A percentile compares a stretch with the other conserved stretches of the same genome.
Evolutionary conservation across 1,140 invertebrate species (phyloP).

Genomic region (Drosophila sucinea): DNA sequence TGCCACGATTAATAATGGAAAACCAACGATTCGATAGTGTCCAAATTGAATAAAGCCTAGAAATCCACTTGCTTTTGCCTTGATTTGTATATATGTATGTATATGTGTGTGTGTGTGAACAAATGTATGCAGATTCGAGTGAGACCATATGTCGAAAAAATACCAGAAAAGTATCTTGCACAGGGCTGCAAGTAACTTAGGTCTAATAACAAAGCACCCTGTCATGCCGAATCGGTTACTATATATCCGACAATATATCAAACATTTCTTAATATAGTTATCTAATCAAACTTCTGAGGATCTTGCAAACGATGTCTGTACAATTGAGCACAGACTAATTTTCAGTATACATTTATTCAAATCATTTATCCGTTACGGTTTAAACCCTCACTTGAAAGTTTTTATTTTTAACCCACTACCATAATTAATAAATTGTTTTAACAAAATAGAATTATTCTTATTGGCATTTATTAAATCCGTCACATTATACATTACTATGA

Average conservation of each 20-base stretch:
- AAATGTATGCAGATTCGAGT: slow-evolving; percentile 4
- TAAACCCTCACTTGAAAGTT: too few relatives aligned
- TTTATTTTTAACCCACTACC: too few relatives aligned
- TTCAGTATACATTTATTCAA: too few relatives aligned
- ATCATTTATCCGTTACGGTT: too few relatives aligned
- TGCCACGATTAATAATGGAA: slow-evolving; percentile 1
- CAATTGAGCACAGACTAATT: too few relatives aligned
- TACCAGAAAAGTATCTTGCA: slow-evolving; percentile 11
- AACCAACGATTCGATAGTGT: not conserved
- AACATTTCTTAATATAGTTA: too few relatives aligned
- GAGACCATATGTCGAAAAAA: slow-evolving; percentile 3
- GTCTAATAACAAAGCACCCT: not conserved
- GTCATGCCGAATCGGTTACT: not conserved
- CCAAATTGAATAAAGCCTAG: not conserved
- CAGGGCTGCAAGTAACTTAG: not conserved
- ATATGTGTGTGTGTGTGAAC: not conserved
- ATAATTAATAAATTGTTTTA: not conserved
- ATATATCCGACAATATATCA: too few relatives aligned
- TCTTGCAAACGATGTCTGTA: too few relatives aligned
- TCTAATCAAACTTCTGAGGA: too few relatives aligned
- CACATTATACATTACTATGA: slow-evolving; percentile 44
- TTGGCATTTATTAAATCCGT: slow-evolving; percentile 42
- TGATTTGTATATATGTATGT: not conserved
- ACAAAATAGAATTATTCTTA: slow-evolving; percentile 22
- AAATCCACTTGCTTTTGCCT: slow-evolving; percentile 11